Conservation (phyloP, 2,797 vertebrate genomes). For the Macroramphosus scolopax region DNA sequence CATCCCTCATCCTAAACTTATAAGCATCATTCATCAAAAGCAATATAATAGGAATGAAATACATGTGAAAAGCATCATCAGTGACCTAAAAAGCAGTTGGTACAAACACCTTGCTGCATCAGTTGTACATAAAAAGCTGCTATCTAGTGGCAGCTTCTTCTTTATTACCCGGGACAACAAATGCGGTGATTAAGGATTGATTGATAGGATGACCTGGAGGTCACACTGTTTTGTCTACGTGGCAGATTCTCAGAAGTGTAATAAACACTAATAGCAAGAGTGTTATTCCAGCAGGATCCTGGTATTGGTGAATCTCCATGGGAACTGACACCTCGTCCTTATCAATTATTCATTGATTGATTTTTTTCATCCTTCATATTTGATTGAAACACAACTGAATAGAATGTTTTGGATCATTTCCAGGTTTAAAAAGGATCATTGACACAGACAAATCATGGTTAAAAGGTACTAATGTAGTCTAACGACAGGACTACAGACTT, state of each 20-base stretch:
- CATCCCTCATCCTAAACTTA: too few relatives aligned
- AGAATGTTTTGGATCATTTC: background rate
- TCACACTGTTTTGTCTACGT: constrained; percentile 4
- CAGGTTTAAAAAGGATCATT: background rate
- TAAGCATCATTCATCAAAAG: too few relatives aligned
- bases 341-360: constrained; percentile 1
- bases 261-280: constrained; percentile 10
- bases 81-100: too few relatives aligned
- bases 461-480: background rate
- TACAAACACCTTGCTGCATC: too few relatives aligned
- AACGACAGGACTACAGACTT: background rate
- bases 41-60: too few relatives aligned
- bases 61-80: background rate
- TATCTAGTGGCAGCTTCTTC: constrained; percentile 4
- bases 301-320: too few relatives aligned
- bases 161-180: constrained; percentile 21
- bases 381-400: background rate
- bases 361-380: background rate
- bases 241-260: constrained; percentile 16
- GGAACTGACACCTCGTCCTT: background rate
- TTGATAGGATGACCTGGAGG: constrained; percentile 31
- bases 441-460: background rate
- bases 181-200: constrained; percentile 32
- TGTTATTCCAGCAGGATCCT: constrained; percentile 5
- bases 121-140: constrained; percentile 10